Evolutionary conservation across 2,797 vertebrate species (phyloP).

Genomic region (Sebastes taczanowskii): DNA sequence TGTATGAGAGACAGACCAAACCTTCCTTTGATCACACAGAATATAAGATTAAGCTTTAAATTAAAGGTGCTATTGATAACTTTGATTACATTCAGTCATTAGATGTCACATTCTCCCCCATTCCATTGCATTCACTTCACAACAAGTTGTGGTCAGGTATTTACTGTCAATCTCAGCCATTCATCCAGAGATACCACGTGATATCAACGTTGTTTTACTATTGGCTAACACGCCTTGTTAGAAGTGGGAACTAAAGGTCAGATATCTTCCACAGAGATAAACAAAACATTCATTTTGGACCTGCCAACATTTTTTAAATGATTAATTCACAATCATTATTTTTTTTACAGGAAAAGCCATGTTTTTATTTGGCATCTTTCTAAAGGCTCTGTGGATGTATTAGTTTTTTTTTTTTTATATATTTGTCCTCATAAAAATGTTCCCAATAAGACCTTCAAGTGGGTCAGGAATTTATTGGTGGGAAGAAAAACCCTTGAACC

Average conservation of each 20-base stretch:
- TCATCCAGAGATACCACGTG: background rate
- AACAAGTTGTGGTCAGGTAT: background rate
- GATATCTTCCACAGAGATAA: no score
- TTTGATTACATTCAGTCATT: background rate
- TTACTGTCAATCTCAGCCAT: background rate
- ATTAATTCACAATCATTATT: no score
- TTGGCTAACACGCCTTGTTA: background rate
- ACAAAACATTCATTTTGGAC: no score
- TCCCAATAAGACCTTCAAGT: background rate
- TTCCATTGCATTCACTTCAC: background rate
- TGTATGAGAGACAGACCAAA: background rate
- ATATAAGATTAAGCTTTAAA: slow-evolving; percentile 19
- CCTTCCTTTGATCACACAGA: slow-evolving; percentile 20
- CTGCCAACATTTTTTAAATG: no score
- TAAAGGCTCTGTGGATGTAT: no score
- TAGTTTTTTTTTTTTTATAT: no score
- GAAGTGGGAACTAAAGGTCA: background rate
- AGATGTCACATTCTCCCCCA: background rate
- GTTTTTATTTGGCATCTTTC: no score
- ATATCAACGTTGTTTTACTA: background rate
- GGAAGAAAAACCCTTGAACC: background rate
- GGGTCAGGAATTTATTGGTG: slow-evolving; percentile 1
- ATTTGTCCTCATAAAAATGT: background rate
- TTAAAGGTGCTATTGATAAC: background rate
- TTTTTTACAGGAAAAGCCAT: no score